Base-by-base conservation (phyloP, 2,797 vertebrate genomes). In the Mus spretus region DNA sequence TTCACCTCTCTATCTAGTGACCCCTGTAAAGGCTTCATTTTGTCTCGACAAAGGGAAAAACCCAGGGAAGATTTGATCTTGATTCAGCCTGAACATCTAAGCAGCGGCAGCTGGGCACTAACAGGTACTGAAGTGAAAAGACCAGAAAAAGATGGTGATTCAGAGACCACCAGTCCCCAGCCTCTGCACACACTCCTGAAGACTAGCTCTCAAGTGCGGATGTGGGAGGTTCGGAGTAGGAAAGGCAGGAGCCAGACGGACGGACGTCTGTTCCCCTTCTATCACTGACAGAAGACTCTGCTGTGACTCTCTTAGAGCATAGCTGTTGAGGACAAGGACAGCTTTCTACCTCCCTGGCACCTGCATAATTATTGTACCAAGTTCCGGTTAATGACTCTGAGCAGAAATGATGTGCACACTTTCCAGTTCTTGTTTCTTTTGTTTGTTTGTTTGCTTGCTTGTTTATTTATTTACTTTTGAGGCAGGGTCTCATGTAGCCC, bases 81-180 rank as follows among this genome's bases (percentile, higher is more conserved):
- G 77, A 50, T 85, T 89, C 67, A 91, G 19, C 28, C 44, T 75
- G 83, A 67, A 67, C 78, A 79, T n/a, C 79, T 94, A 93, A 96
- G 11, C 7, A 55, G 34, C 44, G 81, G 26, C 37, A 74, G 8
- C 11, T 78, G 55, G 31, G 8, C 2, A 7, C 65, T n/a, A 74
- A 9, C 26, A 72, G 72, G 22, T 65, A 59, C 44, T 53, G 22
- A 70, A 12, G 19, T 44, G n/a, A 87, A 80, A 86, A 28, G 78
- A 47, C 20, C 34, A 5, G 34, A 79, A 70, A 53, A 78, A 57
- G n/a, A 57, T 34, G 44, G 55, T 17, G 59, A 77, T 40, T 40
- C 78, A 78, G 53, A 44, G 24, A 72, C n/a, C 47, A 15, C 12
- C 10, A 70, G 37, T 7, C 61, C 13, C 44, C 57, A 1, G 22